Evolutionary conservation across 1,140 invertebrate species (phyloP).

Genomic region (Temnothorax longispinosus): DNA sequence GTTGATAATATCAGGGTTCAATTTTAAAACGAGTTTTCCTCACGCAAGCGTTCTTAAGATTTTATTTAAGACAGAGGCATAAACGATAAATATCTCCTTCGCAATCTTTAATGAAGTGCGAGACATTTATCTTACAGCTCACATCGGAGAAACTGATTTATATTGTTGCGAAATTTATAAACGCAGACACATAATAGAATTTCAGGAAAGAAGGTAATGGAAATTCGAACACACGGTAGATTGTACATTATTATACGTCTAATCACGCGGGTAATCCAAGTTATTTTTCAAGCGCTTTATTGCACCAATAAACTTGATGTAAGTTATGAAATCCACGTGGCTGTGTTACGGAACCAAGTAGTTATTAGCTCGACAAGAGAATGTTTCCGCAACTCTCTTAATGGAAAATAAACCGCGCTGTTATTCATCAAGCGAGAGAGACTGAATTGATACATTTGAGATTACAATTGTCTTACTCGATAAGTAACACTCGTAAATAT

Average conservation of each 20-base stretch:
- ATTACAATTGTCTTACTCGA: constrained; percentile 23
- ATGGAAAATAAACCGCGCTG: constrained; percentile 26
- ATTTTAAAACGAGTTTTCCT: background rate
- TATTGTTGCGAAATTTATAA: background rate
- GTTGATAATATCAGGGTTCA: background rate
- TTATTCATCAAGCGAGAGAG: background rate
- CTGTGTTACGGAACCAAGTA: constrained; percentile 29
- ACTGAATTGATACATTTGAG: constrained; percentile 8
- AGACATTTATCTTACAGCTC: background rate
- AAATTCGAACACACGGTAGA: background rate
- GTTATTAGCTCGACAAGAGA: constrained; percentile 42
- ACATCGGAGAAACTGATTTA: background rate
- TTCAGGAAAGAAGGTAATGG: background rate
- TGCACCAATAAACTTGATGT: constrained; percentile 35
- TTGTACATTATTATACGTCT: background rate
- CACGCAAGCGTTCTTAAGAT: background rate
- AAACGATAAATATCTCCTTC: background rate
- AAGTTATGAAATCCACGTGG: constrained; percentile 34
- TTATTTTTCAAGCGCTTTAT: constrained; percentile 37
- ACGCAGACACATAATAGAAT: background rate
- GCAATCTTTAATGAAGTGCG: background rate
- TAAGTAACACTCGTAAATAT: constrained; percentile 6
- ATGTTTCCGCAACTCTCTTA: constrained; percentile 45
- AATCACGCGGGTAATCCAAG: constrained; percentile 20
- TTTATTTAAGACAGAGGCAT: too few relatives aligned